Percentiles rank a stretch among this genome's conserved stretches.
Evolutionary conservation across 2,797 vertebrate species (phyloP).

Genomic region (Manis crassicaudata): DNA sequence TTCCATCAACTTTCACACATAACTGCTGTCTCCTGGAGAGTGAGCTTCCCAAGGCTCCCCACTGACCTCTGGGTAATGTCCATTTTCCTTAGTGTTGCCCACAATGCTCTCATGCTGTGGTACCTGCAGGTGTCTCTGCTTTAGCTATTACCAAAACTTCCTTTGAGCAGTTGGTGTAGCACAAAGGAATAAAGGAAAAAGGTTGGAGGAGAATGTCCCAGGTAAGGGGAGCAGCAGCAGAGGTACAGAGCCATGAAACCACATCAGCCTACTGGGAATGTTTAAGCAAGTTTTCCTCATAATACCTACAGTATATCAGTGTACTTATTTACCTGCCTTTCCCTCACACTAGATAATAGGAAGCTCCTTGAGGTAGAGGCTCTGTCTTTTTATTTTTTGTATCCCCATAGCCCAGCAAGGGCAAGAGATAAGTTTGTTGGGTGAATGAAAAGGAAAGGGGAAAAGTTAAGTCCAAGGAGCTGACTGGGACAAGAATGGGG

Average conservation of each 20-base stretch:
- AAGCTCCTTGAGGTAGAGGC: not conserved
- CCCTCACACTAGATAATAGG: not conserved
- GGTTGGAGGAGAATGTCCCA: not conserved
- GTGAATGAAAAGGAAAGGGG: not conserved
- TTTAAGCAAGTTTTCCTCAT: conserved; percentile 33
- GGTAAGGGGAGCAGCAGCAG: not conserved
- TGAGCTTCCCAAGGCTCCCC: not conserved
- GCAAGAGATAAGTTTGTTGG: not conserved
- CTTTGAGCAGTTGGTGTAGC: not conserved
- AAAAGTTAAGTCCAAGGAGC: not conserved
- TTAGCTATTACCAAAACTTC: conserved; percentile 10
- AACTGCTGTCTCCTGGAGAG: not conserved
- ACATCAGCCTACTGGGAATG: not conserved
- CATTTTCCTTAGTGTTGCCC: not conserved
- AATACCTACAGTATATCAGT: not conserved
- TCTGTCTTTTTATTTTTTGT: not conserved
- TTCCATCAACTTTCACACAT: not conserved
- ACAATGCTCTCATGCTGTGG: not conserved
- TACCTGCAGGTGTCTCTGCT: not conserved
- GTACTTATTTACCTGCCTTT: not conserved
- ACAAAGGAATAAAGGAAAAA: not conserved
- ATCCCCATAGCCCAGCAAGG: not conserved
- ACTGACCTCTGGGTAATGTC: not conserved
- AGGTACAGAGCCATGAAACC: conserved; percentile 4
- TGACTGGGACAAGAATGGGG: not conserved